Conservation (phyloP, 2,888 invertebrate species). For the Scotopteryx bipunctaria region DNA sequence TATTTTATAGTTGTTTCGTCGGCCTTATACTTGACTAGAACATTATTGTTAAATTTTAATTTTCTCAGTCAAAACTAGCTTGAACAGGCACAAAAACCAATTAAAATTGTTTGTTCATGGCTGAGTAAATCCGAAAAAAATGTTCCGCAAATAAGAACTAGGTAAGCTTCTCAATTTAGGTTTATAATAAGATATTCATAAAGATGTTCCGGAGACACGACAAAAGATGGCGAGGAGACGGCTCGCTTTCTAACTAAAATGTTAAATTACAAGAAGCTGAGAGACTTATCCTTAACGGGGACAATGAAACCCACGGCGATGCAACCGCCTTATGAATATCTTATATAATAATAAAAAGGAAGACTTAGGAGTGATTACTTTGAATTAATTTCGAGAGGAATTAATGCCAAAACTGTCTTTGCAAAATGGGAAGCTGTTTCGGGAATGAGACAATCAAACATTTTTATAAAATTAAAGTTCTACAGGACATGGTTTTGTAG, state of each 20-base stretch:
- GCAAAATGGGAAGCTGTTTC: background rate
- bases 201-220: constrained; percentile 65
- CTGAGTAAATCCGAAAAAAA: constrained; percentile 73
- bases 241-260: constrained; percentile 58
- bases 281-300: constrained; percentile 45
- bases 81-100: constrained; percentile 72
- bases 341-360: constrained; percentile 35
- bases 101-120: constrained; percentile 79
- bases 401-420: constrained; percentile 4
- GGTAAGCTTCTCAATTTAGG: constrained; percentile 76
- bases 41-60: constrained; percentile 50
- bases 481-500: too few species aligned
- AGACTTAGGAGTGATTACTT: constrained; percentile 21
- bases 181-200: constrained; percentile 78
- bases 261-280: constrained; percentile 62
- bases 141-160: constrained; percentile 72
- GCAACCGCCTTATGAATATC: constrained; percentile 37
- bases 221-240: constrained; percentile 60
- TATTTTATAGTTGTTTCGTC: constrained; percentile 25
- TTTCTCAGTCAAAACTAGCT: constrained; percentile 64
- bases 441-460: background rate
- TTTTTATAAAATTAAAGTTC: too few species aligned
- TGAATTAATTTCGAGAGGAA: constrained; percentile 21
- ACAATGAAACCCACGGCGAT: constrained; percentile 42
- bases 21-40: constrained; percentile 35